phyloP scores from a whole-genome alignment of 2,797 vertebrate genomes.

The Cirrhinus molitorella region DNA sequence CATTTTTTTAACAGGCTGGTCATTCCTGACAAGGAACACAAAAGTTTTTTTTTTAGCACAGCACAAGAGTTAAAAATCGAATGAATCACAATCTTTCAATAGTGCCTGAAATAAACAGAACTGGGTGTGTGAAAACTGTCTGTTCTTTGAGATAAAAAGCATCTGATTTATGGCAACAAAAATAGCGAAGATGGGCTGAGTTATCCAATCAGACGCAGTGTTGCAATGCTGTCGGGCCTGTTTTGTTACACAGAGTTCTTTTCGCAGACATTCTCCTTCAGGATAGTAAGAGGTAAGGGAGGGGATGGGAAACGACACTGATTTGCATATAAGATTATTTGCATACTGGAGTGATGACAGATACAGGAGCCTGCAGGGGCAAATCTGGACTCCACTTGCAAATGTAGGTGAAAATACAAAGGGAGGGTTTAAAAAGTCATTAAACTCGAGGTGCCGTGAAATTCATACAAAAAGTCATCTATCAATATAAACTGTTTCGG shows the following conservation, averaged over 20 bases:
- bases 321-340: constrained; percentile 71
- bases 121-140: not conserved
- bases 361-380: constrained; percentile 17
- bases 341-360: constrained; percentile 67
- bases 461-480: not conserved
- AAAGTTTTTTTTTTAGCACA: not conserved
- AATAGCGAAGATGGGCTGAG: not conserved
- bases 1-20: not conserved
- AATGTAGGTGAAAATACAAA: not conserved
- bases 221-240: constrained; percentile 60
- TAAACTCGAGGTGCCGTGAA: not conserved
- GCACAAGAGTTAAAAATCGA: not conserved
- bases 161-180: not conserved
- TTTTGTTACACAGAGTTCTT: constrained; percentile 29
- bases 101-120: not conserved
- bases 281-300: constrained; percentile 5
- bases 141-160: not conserved
- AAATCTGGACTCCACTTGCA: constrained; percentile 24
- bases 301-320: not conserved
- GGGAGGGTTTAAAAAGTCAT: not conserved
- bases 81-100: not conserved
- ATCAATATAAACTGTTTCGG: too few species aligned
- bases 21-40: not conserved
- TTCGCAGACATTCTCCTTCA: not conserved
- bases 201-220: not conserved